These are phyloP conservation scores for Celastrina argiolus DNA, from an alignment of 2,888 invertebrate genomes.

Conservation along the genomic window DNA sequence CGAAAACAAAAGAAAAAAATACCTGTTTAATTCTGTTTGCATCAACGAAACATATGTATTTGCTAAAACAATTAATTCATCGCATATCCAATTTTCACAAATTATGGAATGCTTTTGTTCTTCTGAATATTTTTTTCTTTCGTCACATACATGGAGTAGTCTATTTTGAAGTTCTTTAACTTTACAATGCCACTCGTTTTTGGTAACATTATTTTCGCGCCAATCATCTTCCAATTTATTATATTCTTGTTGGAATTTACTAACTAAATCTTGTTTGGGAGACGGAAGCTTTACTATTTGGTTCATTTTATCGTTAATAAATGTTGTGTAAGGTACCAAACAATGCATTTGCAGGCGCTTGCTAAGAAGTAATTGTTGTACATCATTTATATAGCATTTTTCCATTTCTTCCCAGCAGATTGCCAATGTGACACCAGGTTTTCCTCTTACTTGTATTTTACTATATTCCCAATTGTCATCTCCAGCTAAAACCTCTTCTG, in stretches of 20 bases:
- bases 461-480: constrained; percentile 71
- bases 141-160: constrained; percentile 77
- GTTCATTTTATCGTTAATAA: constrained; percentile 72
- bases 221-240: constrained; percentile 79
- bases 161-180: constrained; percentile 69
- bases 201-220: constrained; percentile 75
- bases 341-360: constrained; percentile 74
- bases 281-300: constrained; percentile 76
- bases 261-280: constrained; percentile 75
- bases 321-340: constrained; percentile 76
- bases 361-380: constrained; percentile 77
- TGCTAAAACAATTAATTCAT: constrained; percentile 71
- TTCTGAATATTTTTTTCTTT: constrained; percentile 73
- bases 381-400: constrained; percentile 66
- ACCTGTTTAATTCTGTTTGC: constrained; percentile 81
- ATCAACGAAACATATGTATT: constrained; percentile 77
- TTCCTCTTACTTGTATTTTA: constrained; percentile 54
- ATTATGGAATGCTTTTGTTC: constrained; percentile 72
- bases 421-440: constrained; percentile 58
- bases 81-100: constrained; percentile 76
- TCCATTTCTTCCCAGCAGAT: constrained; percentile 74
- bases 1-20: constrained; percentile 36
- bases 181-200: constrained; percentile 80
- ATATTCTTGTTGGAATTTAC: constrained; percentile 76
- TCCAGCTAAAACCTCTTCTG: constrained; percentile 53